Conservation (phyloP, 2,113 vertebrate genomes). For the Crypturellus undulatus region DNA sequence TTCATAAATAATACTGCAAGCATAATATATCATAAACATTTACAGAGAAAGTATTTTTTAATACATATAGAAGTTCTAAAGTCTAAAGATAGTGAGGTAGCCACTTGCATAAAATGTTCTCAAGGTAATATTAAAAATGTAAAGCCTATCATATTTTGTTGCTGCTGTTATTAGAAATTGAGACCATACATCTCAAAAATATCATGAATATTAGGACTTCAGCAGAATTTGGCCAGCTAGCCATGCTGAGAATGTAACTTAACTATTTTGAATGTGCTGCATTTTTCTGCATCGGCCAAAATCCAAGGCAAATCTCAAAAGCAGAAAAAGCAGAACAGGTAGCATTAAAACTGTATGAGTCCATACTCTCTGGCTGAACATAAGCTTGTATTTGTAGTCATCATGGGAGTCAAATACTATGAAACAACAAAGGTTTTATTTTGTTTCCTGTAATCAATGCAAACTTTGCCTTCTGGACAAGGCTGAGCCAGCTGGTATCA, state of each 20-base stretch:
- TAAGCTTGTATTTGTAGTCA: background rate
- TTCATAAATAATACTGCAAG: background rate
- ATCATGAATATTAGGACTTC: background rate
- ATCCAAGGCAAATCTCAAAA: background rate
- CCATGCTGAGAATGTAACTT: background rate
- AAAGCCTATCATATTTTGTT: background rate
- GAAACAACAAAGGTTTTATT: background rate
- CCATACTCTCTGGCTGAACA: background rate
- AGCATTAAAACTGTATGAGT: rapidly evolving
- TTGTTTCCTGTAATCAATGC: rapidly evolving
- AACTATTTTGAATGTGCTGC: background rate
- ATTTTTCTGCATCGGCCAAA: background rate
- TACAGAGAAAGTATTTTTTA: background rate
- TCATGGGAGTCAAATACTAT: background rate
- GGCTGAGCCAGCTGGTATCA: rapidly evolving
- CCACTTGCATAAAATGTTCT: background rate
- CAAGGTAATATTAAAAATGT: background rate
- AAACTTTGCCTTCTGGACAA: background rate
- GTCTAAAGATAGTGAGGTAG: background rate
- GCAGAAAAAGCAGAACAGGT: background rate
- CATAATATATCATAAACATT: background rate
- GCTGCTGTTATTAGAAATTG: background rate
- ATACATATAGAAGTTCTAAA: background rate
- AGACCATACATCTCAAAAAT: background rate
- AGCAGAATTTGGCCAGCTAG: background rate